A percentile compares a stretch with the other conserved stretches of the same genome.
Conservation (phyloP, 1,140 invertebrate genomes). For the Colletes latitarsis region DNA sequence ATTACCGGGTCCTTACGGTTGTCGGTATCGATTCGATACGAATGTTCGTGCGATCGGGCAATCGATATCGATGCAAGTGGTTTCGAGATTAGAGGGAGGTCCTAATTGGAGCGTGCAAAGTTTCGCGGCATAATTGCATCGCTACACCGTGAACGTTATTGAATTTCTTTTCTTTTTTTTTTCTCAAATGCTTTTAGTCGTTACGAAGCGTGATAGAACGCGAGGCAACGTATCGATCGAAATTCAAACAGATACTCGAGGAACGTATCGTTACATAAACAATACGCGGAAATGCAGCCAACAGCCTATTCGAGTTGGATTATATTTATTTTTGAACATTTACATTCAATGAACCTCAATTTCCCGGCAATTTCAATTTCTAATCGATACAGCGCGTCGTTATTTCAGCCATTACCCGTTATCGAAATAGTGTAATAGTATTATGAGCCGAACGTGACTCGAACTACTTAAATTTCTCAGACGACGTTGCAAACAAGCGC, state of each 20-base stretch:
- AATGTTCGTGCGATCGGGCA: not conserved
- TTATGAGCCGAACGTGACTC: too few relatives aligned
- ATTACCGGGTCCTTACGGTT: too few relatives aligned
- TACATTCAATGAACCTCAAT: not conserved
- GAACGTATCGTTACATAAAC: not conserved
- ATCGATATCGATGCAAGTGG: constrained; percentile 14
- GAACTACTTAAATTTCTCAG: too few relatives aligned
- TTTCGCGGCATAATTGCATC: not conserved
- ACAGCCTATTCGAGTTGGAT: not conserved
- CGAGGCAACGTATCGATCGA: not conserved
- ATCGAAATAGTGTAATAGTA: too few relatives aligned
- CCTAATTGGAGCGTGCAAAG: constrained; percentile 15
- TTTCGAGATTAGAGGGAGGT: constrained; percentile 17
- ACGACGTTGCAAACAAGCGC: not conserved
- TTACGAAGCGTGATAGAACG: not conserved
- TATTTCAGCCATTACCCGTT: too few relatives aligned
- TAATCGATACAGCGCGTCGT: too few relatives aligned
- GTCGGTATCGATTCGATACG: not conserved
- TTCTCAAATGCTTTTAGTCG: not conserved
- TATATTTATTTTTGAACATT: not conserved
- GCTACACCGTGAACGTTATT: not conserved
- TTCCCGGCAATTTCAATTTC: too few relatives aligned
- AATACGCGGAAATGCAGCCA: not conserved
- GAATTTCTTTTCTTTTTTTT: not conserved
- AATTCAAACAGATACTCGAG: not conserved